phyloP scores from a whole-genome alignment of 2,113 vertebrate genomes.

The Ceyx cyanopectus region DNA sequence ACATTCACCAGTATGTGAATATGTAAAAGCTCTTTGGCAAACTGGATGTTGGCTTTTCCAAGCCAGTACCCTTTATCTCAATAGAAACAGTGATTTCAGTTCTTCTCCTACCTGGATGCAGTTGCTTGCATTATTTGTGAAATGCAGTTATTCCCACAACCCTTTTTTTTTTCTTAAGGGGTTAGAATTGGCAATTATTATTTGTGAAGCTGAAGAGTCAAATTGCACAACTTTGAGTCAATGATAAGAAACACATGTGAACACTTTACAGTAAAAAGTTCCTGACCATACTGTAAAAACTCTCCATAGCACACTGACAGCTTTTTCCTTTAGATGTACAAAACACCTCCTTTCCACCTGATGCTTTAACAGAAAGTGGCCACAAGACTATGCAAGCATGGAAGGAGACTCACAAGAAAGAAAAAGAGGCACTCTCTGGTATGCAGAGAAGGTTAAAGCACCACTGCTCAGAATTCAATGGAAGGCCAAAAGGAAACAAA shows the following conservation, averaged over 20 bases:
- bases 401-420: background rate
- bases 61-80: background rate
- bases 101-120: background rate
- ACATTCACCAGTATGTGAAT: fast-evolving
- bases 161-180: background rate
- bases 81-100: background rate
- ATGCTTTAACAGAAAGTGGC: background rate
- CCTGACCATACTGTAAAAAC: background rate
- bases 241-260: background rate
- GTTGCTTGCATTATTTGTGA: background rate
- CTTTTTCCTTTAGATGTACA: background rate
- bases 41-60: background rate
- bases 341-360: background rate
- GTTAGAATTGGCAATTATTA: background rate
- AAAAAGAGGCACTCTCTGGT: background rate
- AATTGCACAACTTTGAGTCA: background rate
- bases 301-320: background rate
- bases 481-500: background rate
- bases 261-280: background rate
- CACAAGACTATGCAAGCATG: background rate
- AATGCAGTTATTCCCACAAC: background rate
- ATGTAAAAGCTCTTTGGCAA: background rate
- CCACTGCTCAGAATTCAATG: background rate
- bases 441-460: fast-evolving
- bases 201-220: background rate